Base-by-base conservation (phyloP, 2,797 vertebrate genomes). In the Danio kyathit region DNA sequence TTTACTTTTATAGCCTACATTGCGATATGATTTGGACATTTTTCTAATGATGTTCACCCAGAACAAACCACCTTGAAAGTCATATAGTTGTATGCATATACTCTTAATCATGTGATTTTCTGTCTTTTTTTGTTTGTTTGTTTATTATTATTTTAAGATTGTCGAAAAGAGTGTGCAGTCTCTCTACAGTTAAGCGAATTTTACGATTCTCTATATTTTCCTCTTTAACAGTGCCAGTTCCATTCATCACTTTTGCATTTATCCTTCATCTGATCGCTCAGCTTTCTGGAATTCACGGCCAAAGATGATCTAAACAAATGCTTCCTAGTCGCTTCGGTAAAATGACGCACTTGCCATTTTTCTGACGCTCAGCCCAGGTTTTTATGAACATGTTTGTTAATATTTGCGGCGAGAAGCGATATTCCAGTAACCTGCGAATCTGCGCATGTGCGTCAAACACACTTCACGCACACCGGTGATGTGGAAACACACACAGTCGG, bases 161-260 rank as follows among this genome's bases (percentile, higher is more conserved):
- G 79, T 69, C 63, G 79, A 76, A 86, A 76, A 61, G 74, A 80
- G 46, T 80, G 59, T 73, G 57, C 44, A 66, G 21, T 49, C 57
- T 59, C 38, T 71, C 66, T 21, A 65, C 64, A 70, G 10, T 63
- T 59, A 52, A 43, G 70, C 69, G 29, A 29, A 29, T 29, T 29
- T 29, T n/a, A n/a, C n/a, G 29, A 29, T 29, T 29, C 29, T 29
- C 29, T 29, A 1, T 29, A 29, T 71, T 76, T 64, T n/a, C 51
- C n/a, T 69, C 44, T 49, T 61, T 70, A 51, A 61, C 43, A 16
- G 56, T 21, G 76, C 44, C 76, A 21, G n/a, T 19, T 8, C 48
- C 12, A 19, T 13, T 10, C 19, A 16, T 67, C 43, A 11, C 40
- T 67, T 66, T 43, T 44, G 57, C 14, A n/a, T 57, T 76, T n/a